These are phyloP conservation scores for Epinephelus moara DNA, from an alignment of 2,113 vertebrate species.

Conservation along the genomic window DNA sequence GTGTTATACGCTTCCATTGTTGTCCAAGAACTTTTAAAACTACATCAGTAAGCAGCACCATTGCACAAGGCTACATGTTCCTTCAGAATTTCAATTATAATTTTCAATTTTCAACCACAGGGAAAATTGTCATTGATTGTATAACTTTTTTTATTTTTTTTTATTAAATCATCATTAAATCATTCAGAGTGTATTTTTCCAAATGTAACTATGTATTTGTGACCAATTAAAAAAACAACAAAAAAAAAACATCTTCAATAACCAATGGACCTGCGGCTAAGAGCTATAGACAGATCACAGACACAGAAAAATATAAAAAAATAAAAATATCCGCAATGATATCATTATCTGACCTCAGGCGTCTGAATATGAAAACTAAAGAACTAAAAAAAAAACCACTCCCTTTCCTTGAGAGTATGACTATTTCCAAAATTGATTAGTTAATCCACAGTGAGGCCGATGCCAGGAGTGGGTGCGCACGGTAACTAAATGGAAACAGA, in stretches of 20 bases:
- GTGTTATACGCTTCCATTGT: neutral
- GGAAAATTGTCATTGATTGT: no score
- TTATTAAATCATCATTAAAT: no score
- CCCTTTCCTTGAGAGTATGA: neutral
- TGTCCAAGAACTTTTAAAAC: neutral
- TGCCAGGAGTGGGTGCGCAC: neutral
- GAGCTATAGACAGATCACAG: neutral
- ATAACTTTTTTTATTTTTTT: no score
- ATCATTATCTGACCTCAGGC: neutral
- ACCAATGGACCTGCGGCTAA: neutral
- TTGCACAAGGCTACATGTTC: no score
- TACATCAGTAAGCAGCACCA: neutral
- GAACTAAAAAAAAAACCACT: no score
- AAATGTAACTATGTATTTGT: neutral
- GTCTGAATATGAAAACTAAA: neutral
- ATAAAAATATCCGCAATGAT: neutral
- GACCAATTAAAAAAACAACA: neutral
- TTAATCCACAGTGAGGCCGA: slow-evolving; percentile 9
- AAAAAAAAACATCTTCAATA: neutral
- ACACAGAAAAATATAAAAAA: neutral
- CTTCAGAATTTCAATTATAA: no score
- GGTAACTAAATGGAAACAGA: slow-evolving; percentile 51
- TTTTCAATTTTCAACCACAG: no score
- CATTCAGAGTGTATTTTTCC: neutral
- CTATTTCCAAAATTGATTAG: slow-evolving; percentile 17